Base-by-base conservation (phyloP, 2,113 vertebrate genomes). In the Prinia subflava region DNA sequence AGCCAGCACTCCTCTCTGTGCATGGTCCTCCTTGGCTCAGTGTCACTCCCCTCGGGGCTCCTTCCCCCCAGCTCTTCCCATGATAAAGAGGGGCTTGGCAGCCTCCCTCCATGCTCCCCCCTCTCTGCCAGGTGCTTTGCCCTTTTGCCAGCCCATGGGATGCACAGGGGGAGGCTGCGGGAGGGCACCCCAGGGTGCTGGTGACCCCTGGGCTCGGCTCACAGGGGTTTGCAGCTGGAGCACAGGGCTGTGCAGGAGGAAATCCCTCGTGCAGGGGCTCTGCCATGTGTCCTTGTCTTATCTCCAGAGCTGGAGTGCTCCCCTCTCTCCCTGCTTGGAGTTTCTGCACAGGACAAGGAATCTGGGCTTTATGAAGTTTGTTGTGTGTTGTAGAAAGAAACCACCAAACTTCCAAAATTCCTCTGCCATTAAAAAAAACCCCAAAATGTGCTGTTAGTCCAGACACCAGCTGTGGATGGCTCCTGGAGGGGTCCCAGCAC, bases 191-290 rank as follows among this genome's bases (percentile, higher is more conserved):
- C 3, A 1, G 18, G 56, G 10, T 44, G 70, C 76, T 86, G 67
- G 2, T 42, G 47, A 22, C 8, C 56, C 47, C 62, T 1, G 3
- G 37, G 37, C 67, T 91, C 0, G 0, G 86, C 64, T 55, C 6
- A 2, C 10, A 5, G 53, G 57, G n/a, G n/a, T n/a, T n/a, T 62
- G 78, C 56, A 75, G 65, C 35, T 11, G 3, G 33, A n/a, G 37
- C 13, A 75, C 83, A 59, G 53, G 1, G 27, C 46, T 56, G 18
- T 62, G 75, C 1, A 1, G 23, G 41, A 78, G 69, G 78, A 55
- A 70, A 41, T 56, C 42, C 7, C 6, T 2, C 30, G 1, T 6
- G 3, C 1, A 7, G 41, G 42, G 47, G 52, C 46, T 49, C 14
- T 67, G 87, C 70, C 31, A 0, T 0, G 5, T 24, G 56, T 74